Base-by-base conservation (phyloP, 2,888 invertebrate species). In the Hermaeophaga mercurialis region DNA sequence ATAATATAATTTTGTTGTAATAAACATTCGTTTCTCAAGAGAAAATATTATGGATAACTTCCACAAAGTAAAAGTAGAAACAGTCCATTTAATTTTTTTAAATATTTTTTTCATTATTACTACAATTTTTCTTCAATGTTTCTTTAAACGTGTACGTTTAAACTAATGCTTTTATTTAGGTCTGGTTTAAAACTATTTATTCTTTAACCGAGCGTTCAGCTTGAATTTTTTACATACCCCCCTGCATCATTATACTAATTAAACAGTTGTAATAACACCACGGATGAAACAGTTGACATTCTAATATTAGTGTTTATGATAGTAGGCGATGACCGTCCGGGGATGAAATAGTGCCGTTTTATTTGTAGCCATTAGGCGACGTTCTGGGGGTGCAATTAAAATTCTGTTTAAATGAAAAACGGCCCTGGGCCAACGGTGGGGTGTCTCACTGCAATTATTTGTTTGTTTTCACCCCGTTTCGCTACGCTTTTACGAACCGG, bases 361-460 rank as follows among this genome's bases (percentile, higher is more conserved):
- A 66, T 66, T 64, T 66, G 67, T 59, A 63, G 64, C 66, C 48
- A 65, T 66, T 66, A 63, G 62, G 60, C 62, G 63, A 55, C 61
- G 62, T 65, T 61, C 61, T 55, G 61, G 41, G 61, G 41, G 59
- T 31, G 69, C 69, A 69, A 69, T 69, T 69, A 69, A 69, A 69
- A 69, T 66, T 67, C 66, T 69, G 67, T 67, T 69, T 67, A 67
- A 69, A 69, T 67, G 67, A 67, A 67, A 69, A 66, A 69, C 63
- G 66, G 61, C 58, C 48, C 26, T 34, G 19, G 57, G 38, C 43
- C 47, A 8, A 14, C 41, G 22, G 8, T 15, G 49, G 50, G 53
- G 49, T 36, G 39, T 45, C 14, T 22, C 4, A 24, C 44, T 61
- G 55, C 59, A 59, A 59, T 61, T 61, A 63, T 59, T 59, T 59